A percentile compares a stretch with the other conserved stretches of the same genome.
Evolutionary conservation across 2,888 invertebrate species (phyloP).

Genomic region (Palloptera scutellata): DNA sequence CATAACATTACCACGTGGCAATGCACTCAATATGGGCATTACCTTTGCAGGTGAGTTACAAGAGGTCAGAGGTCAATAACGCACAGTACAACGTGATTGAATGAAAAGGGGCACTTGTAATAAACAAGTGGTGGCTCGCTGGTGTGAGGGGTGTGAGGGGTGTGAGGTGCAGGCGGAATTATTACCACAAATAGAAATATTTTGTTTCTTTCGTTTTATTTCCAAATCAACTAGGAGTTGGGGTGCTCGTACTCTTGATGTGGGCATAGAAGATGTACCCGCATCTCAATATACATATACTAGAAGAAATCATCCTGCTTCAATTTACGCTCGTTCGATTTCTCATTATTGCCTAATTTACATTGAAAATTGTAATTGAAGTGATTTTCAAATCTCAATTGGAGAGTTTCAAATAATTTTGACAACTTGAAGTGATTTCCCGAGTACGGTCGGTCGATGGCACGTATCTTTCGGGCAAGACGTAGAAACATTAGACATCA

Average conservation of each 20-base stretch:
- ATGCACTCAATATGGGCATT: slow-evolving; percentile 62
- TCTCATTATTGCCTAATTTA: not conserved
- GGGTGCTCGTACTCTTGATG: too few species aligned
- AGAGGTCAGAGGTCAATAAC: not conserved
- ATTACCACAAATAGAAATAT: too few species aligned
- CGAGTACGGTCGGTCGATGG: not conserved
- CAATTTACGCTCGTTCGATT: too few species aligned
- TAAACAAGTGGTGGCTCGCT: not conserved
- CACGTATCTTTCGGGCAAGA: not conserved
- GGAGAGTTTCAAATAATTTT: slow-evolving; percentile 16
- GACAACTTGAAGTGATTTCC: slow-evolving; percentile 24
- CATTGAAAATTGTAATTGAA: not conserved
- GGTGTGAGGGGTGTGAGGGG: too few species aligned
- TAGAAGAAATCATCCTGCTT: too few species aligned
- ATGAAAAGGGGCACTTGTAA: not conserved
- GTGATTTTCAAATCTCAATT: not conserved
- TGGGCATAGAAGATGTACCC: not conserved
- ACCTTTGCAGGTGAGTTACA: slow-evolving; percentile 60
- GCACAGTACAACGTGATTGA: too few species aligned
- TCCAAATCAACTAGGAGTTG: too few species aligned
- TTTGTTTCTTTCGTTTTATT: too few species aligned
- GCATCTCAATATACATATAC: not conserved
- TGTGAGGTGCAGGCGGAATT: not conserved
- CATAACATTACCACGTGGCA: slow-evolving; percentile 62
- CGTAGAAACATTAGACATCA: too few species aligned